Conservation (phyloP, 1,140 invertebrate genomes). For the Acromyrmex echinatior region DNA sequence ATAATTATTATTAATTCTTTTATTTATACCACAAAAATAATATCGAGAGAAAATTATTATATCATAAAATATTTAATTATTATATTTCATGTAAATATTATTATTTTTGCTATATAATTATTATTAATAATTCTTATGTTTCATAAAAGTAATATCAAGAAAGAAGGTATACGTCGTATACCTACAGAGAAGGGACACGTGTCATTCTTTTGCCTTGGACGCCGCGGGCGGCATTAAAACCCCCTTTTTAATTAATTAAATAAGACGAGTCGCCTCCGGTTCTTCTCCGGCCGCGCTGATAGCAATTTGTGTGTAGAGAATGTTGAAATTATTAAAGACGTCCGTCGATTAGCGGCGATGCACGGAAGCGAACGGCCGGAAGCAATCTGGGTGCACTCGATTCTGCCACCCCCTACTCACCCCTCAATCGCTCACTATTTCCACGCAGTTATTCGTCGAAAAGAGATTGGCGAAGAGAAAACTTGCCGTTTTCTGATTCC, state of each 20-base stretch:
- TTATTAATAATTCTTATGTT: neutral
- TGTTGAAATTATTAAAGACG: constrained; percentile 28
- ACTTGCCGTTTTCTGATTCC: neutral
- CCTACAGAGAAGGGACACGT: neutral
- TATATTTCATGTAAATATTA: neutral
- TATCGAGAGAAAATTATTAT: no score
- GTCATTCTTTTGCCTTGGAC: neutral
- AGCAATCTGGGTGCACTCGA: constrained; percentile 27
- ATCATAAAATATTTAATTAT: no score
- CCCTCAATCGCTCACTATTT: neutral
- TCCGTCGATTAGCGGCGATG: constrained; percentile 43
- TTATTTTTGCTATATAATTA: neutral
- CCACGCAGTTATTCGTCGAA: constrained; percentile 10
- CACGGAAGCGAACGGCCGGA: constrained; percentile 28
- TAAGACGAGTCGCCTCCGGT: neutral
- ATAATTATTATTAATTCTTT: no score
- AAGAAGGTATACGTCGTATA: neutral
- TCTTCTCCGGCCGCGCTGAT: neutral
- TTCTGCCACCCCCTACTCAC: neutral
- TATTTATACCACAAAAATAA: no score
- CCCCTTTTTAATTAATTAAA: neutral
- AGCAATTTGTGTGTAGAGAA: neutral
- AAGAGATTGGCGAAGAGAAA: neutral
- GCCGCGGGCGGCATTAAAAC: neutral
- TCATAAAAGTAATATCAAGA: neutral